Evolutionary conservation across 2,888 invertebrate genomes (phyloP).

Genomic region (Sphinx pinastri): DNA sequence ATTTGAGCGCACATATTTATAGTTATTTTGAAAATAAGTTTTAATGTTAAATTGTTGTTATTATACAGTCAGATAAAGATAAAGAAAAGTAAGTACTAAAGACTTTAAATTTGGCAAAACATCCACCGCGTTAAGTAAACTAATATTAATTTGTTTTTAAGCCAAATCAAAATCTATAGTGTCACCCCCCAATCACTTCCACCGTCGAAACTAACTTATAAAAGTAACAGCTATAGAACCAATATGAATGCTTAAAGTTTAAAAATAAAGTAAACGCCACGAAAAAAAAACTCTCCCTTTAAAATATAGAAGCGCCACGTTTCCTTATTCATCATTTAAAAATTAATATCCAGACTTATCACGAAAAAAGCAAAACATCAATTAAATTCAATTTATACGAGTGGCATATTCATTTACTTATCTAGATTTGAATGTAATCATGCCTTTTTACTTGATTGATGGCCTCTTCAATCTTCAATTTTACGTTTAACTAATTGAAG

Average conservation of each 20-base stretch:
- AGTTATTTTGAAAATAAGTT: no score
- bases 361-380: conserved; percentile 61
- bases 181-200: no score
- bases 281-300: not conserved
- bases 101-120: no score
- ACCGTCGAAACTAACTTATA: no score
- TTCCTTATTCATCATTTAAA: conserved; percentile 30
- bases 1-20: no score
- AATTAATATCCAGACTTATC: conserved; percentile 30
- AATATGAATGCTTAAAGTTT: not conserved
- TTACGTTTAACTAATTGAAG: conserved; percentile 66
- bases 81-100: no score
- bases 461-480: conserved; percentile 66
- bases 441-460: conserved; percentile 79
- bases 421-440: conserved; percentile 77
- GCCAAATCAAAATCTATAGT: no score
- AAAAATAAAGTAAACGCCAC: not conserved
- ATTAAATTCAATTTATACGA: conserved; percentile 76
- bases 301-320: not conserved
- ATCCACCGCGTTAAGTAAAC: no score
- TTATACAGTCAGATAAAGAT: no score
- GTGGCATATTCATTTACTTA: conserved; percentile 78
- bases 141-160: no score
- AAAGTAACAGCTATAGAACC: no score
- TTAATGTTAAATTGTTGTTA: no score